A percentile compares a stretch with the other conserved stretches of the same genome.
Evolutionary conservation across 1,140 invertebrate species (phyloP).

Genomic region (Tribolium madens): DNA sequence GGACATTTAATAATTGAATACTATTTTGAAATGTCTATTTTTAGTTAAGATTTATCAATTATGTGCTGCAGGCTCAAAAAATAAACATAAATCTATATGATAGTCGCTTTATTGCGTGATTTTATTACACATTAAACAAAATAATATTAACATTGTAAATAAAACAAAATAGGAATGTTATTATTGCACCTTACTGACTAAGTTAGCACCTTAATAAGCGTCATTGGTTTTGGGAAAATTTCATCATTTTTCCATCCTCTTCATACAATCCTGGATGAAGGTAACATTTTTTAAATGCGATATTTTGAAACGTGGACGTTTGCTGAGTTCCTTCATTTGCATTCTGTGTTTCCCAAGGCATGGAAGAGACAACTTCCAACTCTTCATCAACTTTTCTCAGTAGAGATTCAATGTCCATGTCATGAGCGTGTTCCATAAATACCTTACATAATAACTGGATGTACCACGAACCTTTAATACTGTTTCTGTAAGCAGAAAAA

Average conservation of each 20-base stretch:
- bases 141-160: background rate
- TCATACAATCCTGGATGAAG: slow-evolving; percentile 67
- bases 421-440: slow-evolving; percentile 76
- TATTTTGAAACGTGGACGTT: slow-evolving; percentile 69
- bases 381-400: slow-evolving; percentile 71
- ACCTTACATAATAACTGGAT: slow-evolving; percentile 79
- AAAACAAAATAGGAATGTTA: background rate
- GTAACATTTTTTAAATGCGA: slow-evolving; percentile 73
- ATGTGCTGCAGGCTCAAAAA: no score
- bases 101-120: no score
- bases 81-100: no score
- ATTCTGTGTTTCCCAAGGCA: slow-evolving; percentile 46
- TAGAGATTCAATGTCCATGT: slow-evolving; percentile 74
- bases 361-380: slow-evolving; percentile 55
- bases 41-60: no score
- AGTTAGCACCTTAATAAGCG: background rate
- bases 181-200: background rate
- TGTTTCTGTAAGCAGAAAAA: slow-evolving; percentile 74
- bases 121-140: background rate
- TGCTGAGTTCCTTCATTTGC: slow-evolving; percentile 62
- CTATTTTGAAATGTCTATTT: no score
- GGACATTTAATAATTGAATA: no score
- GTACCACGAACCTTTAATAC: slow-evolving; percentile 77
- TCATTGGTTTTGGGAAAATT: background rate
- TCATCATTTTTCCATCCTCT: slow-evolving; percentile 11